Base-by-base conservation (phyloP, 2,888 invertebrate species). In the Protodeltote pygarga region DNA sequence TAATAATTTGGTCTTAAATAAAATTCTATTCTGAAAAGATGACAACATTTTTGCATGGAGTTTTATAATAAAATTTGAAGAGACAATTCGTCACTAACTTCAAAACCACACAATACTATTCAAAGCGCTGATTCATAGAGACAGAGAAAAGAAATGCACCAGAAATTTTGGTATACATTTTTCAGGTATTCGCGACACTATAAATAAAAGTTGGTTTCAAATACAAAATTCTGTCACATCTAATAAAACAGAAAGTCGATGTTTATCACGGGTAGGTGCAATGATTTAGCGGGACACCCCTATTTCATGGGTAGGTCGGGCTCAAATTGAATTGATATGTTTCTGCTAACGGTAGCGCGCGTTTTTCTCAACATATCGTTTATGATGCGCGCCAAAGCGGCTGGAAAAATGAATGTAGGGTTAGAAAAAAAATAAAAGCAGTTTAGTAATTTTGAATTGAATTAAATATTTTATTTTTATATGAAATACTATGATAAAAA, bases 321-420 rank as follows among this genome's bases (percentile, higher is more conserved):
- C 79, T 75, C 76, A 89, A 90, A 90, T 90, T 91, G 90, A 92
- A 92, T 89, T 92, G 92, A 91, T 92, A 91, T 87, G 89, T 88
- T 86, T 85, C 86, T 83, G 86, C 85, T 86, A 85, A 85, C 87
- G 83, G 73, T 65, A 65, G 77, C 79, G 72, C 81, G 85, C 84
- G 83, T 89, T 90, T 91, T 89, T 90, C 85, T 83, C 77, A 80
- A 82, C 85, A 80, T 86, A 87, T 85, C 88, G 82, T 81, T 83
- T 86, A 87, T 89, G 86, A 89, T 83, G 79, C 75, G 77, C 79
- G 80, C 75, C 77, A 84, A 89, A 89, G 77, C 77, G 83, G 73
- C 77, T 73, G 85, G 85, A 87, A 89, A 85, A 80, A 66, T 65
- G 70, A 44, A 10, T 31, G 83, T 84, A 89, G 58, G 32, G 86